Conservation (phyloP, 2,797 vertebrate species). For the Anabas testudineus region DNA sequence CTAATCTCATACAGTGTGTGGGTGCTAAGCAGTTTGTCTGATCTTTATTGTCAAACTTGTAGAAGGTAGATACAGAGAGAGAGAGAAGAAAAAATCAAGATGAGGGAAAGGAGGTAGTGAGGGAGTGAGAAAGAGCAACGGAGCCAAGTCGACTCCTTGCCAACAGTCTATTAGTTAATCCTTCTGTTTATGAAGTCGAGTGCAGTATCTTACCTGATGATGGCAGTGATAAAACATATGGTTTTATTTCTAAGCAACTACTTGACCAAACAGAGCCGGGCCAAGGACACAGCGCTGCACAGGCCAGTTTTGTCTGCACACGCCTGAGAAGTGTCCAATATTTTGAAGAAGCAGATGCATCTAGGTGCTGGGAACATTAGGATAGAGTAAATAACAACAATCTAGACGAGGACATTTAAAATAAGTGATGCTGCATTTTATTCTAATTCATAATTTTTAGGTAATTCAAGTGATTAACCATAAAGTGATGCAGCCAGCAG, state of each 20-base stretch:
- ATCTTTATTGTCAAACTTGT: neutral
- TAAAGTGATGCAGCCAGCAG: neutral
- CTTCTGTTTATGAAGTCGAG: constrained; percentile 80
- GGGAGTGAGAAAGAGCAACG: constrained; percentile 6
- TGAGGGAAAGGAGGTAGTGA: neutral
- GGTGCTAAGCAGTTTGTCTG: neutral
- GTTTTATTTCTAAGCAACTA: constrained; percentile 86
- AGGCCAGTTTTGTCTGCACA: constrained; percentile 9
- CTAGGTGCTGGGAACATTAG: no score
- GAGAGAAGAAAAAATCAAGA: constrained; percentile 10
- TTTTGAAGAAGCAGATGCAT: no score
- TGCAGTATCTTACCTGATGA: constrained; percentile 80
- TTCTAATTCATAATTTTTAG: no score
- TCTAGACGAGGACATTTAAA: no score
- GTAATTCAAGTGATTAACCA: no score
- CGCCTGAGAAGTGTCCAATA: constrained; percentile 1
- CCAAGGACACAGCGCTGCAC: constrained; percentile 51
- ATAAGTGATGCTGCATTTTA: no score
- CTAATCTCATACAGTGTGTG: constrained; percentile 3
- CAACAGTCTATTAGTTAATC: constrained; percentile 82
- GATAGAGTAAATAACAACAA: no score
- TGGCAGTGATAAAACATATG: constrained; percentile 78
- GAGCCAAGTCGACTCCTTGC: constrained; percentile 53
- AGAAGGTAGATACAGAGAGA: constrained; percentile 14
- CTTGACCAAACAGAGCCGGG: constrained; percentile 79